phyloP scores from a whole-genome alignment of 2,113 vertebrate species.

The Triplophysa siluroides region DNA sequence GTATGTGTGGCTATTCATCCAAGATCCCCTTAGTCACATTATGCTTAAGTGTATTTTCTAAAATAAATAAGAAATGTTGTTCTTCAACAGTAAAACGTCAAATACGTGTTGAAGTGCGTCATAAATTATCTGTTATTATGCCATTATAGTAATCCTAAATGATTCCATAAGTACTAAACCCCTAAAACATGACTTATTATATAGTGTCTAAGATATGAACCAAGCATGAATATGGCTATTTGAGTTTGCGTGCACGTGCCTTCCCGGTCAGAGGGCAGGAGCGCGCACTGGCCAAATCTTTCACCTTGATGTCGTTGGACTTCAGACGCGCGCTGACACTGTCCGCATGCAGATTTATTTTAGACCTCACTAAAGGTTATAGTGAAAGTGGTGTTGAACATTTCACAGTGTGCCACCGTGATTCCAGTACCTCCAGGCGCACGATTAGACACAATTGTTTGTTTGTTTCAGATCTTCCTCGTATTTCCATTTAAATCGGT shows the following conservation, averaged over 20 bases:
- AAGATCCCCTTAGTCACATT: no score
- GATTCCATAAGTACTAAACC: neutral
- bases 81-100: neutral
- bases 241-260: neutral
- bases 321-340: slow-evolving; percentile 36
- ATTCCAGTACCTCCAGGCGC: neutral
- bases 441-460: neutral
- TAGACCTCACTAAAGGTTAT: slow-evolving; percentile 9
- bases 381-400: neutral
- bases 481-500: neutral
- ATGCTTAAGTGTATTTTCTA: neutral
- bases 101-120: neutral
- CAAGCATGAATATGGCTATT: neutral
- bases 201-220: neutral
- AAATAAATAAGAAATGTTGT: slow-evolving; percentile 6
- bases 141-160: neutral
- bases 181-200: neutral
- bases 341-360: slow-evolving; percentile 3
- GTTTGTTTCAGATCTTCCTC: neutral
- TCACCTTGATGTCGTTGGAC: slow-evolving; percentile 50
- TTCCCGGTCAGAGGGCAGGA: neutral
- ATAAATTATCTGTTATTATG: neutral
- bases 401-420: neutral
- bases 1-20: no score
- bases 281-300: slow-evolving; percentile 24